Evolutionary conservation across 2,888 invertebrate species (phyloP), one percentile per base, ranked within the genome.

Genomic region (Conus canariensis): DNA sequence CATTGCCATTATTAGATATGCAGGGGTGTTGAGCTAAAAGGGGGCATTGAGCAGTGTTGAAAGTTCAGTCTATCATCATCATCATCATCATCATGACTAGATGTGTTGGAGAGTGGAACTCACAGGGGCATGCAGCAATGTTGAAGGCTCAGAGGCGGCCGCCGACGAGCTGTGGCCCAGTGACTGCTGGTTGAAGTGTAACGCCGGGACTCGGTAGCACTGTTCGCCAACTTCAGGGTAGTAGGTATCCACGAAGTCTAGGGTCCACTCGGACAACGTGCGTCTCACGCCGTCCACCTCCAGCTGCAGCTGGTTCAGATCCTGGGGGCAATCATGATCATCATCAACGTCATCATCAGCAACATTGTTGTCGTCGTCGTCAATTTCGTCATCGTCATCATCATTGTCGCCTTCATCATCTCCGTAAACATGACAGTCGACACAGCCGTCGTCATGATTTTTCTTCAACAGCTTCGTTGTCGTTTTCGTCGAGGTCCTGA

Each of bases 141-240:
- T 8, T 14, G 16, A 16, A 19, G 64, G 87, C 67, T 25, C 16
- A n/a, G 19, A 12, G 30, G 67, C 87, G 14, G 60, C 67, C 14
- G 64, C 5, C 45, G 70, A 9, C 25, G n/a, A 16, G 14, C 12
- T 45, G 64, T 45, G 45, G 60, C 7, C 22, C 59, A 88, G 83
- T 45, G 10, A 25, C 88, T 88, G 88, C n/a, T 83, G 82, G 67
- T 88, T 88, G 83, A 88, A 88, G 80, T 88, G 88, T 56, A 83
- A 22, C 2, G 82, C 88, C 16, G 88, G 88, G n/a, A 88, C 88
- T 14, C 88, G 82, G 82, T 88, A 88, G 56, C 56, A 56, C 19
- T n/a, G 56, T 14, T 83, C 30, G 3, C 83, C 88, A 14, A 88
- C 45, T 7, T 83, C 8, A 14, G 88, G 88, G 70, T 88, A 88